phyloP scores from a whole-genome alignment of 2,888 invertebrate species.

The Scaptomyza caliginosa region DNA sequence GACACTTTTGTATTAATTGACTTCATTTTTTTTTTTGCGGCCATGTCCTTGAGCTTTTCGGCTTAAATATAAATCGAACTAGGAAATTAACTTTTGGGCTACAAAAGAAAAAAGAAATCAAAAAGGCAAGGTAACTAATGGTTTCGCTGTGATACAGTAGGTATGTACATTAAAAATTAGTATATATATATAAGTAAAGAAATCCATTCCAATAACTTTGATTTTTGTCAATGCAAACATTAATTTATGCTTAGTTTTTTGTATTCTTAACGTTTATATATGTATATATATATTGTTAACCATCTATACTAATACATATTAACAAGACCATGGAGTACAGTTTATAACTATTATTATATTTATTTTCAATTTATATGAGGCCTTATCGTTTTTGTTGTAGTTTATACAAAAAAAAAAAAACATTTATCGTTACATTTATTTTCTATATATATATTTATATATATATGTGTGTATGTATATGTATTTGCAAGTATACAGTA shows the following conservation, averaged over 20 bases:
- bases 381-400: not conserved
- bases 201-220: not conserved
- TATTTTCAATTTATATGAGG: conserved; percentile 18
- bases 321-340: conserved; percentile 51
- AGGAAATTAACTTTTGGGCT: conserved; percentile 50
- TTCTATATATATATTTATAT: conserved; percentile 5
- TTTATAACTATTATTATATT: conserved; percentile 26
- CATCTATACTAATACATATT: conserved; percentile 49
- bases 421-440: conserved; percentile 7
- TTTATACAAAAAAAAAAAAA: conserved; percentile 3
- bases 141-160: not conserved
- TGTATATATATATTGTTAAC: conserved; percentile 47
- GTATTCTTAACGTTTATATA: conserved; percentile 31
- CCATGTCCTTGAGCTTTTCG: conserved; percentile 7
- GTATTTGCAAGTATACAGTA: conserved; percentile 44
- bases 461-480: conserved; percentile 22
- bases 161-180: not conserved
- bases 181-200: not conserved
- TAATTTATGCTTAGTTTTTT: conserved; percentile 19
- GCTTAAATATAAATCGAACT: conserved; percentile 46
- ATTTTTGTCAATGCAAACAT: conserved; percentile 14
- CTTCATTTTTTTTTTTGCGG: conserved; percentile 17
- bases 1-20: conserved; percentile 56
- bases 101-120: not conserved
- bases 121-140: not conserved